Conservation (phyloP, 2,797 vertebrate genomes). For the Podargus strigoides region DNA sequence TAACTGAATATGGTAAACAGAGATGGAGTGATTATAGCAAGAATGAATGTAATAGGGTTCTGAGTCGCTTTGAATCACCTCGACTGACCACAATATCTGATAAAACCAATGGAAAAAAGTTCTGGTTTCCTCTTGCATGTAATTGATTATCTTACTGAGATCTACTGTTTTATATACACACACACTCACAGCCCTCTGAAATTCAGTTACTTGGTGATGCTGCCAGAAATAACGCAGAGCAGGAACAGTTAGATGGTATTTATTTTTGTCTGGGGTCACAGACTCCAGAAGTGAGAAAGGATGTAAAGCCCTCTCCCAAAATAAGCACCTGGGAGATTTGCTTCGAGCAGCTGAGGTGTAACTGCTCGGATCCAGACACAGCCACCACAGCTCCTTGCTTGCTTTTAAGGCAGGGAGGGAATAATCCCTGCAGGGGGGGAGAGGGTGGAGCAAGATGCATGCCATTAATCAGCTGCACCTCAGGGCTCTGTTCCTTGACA, state of each 20-base stretch:
- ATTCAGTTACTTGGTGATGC: constrained; percentile 69
- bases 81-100: constrained; percentile 87
- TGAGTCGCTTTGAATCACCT: constrained; percentile 80
- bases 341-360: not conserved
- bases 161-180: constrained; percentile 72
- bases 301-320: constrained; percentile 31
- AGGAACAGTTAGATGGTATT: constrained; percentile 44
- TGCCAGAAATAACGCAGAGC: constrained; percentile 70
- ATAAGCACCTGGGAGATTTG: constrained; percentile 18
- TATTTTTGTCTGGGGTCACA: constrained; percentile 50
- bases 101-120: constrained; percentile 87
- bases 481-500: not conserved
- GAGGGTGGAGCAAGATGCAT: not conserved
- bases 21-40: constrained; percentile 85
- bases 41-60: constrained; percentile 72
- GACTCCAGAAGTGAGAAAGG: constrained; percentile 30
- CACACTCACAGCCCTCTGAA: constrained; percentile 34
- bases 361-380: not conserved
- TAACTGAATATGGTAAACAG: constrained; percentile 87
- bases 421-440: not conserved
- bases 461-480: not conserved
- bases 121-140: constrained; percentile 91
- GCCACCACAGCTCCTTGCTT: not conserved
- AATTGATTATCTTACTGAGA: constrained; percentile 88
- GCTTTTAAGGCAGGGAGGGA: not conserved